Base-by-base conservation (phyloP, 2,797 vertebrate genomes). In the Pantherophis vulpinus region DNA sequence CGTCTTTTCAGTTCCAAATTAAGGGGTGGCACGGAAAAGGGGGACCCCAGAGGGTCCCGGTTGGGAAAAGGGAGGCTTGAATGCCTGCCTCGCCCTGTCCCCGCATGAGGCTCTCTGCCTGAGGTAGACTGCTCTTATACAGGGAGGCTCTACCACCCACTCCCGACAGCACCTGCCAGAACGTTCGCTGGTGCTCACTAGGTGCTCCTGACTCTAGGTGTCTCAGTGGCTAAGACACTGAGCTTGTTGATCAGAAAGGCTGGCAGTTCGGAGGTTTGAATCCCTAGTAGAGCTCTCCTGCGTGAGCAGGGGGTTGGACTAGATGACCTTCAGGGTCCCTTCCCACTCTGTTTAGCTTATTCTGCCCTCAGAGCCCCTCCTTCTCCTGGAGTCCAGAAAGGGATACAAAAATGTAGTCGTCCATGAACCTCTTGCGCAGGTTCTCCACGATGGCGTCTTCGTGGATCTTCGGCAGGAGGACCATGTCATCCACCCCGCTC, bases 401-500 rank as follows among this genome's bases (percentile, higher is more conserved):
- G 94, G 95, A 96, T 96, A 96, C 96, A 1, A 96, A 96, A 60
- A 96, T 96, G 74, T 93, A 96, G 96, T 98, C 98, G 25, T 98
- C 98, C 98, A 98, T 98, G 97, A 98, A 98, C 96, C 98, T 97
- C 91, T 98, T 98, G 96, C 98, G 98, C 92, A 98, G 98, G 97
- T 98, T 98, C 5, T 98, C 98, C 0, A 98, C 98, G 93, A 98
- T 98, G 97, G 98, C 98, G 0, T 98, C 98, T 94, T 98, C 98
- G 1, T 2, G 98, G 97, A 98, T 98, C 92, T 98, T 98, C 93
- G 98, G 97, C 61, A 98, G 97, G 27, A 98, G 98, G 2, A 98
- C 98, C 98, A 98, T 98, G 96, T 98, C 98, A 9, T 98, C 98
- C 95, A 98, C 98, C 0, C 98, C 98, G 13, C 98, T 98, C 94